These are phyloP conservation scores for Latrodectus hesperus DNA, from an alignment of 2,888 invertebrate genomes.

Conservation along the genomic window DNA sequence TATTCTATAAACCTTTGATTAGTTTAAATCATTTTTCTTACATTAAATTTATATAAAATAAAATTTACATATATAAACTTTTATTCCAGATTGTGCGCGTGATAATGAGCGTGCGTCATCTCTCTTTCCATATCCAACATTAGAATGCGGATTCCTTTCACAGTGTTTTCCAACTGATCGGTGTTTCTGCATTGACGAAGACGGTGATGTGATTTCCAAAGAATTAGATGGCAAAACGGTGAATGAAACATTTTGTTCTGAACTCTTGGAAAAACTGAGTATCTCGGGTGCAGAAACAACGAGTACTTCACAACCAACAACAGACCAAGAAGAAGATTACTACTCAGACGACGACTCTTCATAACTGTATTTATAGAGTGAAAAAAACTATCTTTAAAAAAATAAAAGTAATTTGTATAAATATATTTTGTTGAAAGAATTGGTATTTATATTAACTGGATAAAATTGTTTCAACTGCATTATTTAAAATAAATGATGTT, in stretches of 20 bases:
- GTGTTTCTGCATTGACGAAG: constrained; percentile 56
- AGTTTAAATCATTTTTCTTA: too few species aligned
- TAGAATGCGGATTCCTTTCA: constrained; percentile 20
- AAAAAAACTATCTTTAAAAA: too few species aligned
- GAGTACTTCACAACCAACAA: neutral
- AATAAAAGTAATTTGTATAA: too few species aligned
- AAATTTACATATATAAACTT: neutral
- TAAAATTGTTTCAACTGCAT: too few species aligned
- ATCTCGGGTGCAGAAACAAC: neutral
- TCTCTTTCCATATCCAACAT: constrained; percentile 13
- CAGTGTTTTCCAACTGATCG: constrained; percentile 34
- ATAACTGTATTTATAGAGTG: too few species aligned
- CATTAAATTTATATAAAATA: too few species aligned
- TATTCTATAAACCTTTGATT: too few species aligned
- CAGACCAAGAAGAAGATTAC: neutral
- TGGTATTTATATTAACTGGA: too few species aligned
- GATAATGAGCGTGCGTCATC: constrained; percentile 13
- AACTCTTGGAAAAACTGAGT: constrained; percentile 15
- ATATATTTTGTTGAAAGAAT: too few species aligned
- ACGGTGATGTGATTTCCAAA: constrained; percentile 40
- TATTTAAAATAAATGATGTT: too few species aligned
- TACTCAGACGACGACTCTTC: neutral
- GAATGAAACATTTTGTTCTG: constrained; percentile 12
- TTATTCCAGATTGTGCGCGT: constrained; percentile 52
- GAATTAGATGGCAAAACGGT: neutral